Percentiles rank a stretch among this genome's conserved stretches.
Evolutionary conservation across 2,888 invertebrate species (phyloP).

Genomic region (Eubasilissa splendida): DNA sequence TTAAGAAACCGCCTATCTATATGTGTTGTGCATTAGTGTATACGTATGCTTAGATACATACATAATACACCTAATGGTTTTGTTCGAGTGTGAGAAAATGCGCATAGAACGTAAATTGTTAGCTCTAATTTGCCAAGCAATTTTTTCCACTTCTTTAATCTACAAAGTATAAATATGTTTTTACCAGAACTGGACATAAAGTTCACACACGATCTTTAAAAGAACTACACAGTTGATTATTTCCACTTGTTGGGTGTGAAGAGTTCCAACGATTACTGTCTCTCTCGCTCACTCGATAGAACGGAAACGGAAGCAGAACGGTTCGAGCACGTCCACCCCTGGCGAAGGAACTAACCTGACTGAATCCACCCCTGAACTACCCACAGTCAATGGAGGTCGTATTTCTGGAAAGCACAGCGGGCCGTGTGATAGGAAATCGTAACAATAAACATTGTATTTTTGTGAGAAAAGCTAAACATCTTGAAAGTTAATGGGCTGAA

Average conservation of each 20-base stretch:
- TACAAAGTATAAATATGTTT: neutral
- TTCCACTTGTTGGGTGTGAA: constrained; percentile 29
- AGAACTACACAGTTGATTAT: constrained; percentile 7
- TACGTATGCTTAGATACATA: no score
- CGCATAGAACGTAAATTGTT: no score
- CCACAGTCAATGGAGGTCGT: constrained; percentile 33
- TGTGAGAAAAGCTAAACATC: no score
- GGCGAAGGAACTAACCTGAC: constrained; percentile 31
- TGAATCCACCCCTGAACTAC: constrained; percentile 31
- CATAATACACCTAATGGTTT: no score
- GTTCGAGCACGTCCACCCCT: constrained; percentile 34
- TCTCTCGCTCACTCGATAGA: constrained; percentile 3
- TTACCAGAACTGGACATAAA: constrained; percentile 1
- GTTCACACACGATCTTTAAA: neutral
- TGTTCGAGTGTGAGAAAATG: no score
- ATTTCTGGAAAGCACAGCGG: constrained; percentile 20
- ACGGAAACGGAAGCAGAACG: constrained; percentile 4
- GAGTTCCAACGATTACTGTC: neutral
- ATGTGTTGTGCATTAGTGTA: no score
- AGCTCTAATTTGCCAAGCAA: no score
- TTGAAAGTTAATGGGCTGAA: no score
- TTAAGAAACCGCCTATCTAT: no score
- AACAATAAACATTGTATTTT: neutral
- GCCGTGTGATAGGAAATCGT: neutral
- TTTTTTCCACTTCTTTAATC: no score